These are phyloP conservation scores for Bucorvus abyssinicus DNA, from an alignment of 2,797 vertebrate species.

Conservation along the genomic window DNA sequence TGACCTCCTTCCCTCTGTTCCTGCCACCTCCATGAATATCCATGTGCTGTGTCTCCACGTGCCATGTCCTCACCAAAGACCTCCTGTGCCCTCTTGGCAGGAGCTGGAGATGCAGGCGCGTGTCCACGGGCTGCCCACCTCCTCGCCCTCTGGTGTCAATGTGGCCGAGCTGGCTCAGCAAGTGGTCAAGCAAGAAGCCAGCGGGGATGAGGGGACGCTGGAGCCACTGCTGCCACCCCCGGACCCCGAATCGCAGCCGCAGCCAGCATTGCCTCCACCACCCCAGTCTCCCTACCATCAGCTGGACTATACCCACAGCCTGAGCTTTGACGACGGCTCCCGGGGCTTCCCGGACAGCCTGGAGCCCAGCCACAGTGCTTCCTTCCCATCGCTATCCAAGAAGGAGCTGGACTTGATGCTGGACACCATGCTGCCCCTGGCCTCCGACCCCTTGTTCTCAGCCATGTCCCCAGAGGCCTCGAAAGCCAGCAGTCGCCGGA, in stretches of 20 bases:
- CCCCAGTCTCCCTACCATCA: slow-evolving; percentile 83
- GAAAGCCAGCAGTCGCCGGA: slow-evolving; percentile 93
- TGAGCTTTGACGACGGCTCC: slow-evolving; percentile 85
- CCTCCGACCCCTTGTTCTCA: slow-evolving; percentile 91
- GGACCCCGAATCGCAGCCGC: slow-evolving; percentile 52
- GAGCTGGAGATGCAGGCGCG: slow-evolving; percentile 97
- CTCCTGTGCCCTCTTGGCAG: slow-evolving; percentile 68
- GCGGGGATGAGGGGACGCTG: slow-evolving; percentile 78
- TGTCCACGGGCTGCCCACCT: slow-evolving; percentile 87
- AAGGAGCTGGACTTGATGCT: slow-evolving; percentile 93
- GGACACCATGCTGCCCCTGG: slow-evolving; percentile 89
- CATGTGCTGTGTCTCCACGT: fast-evolving
- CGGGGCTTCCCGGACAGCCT: slow-evolving; percentile 83
- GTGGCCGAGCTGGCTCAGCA: slow-evolving; percentile 81
- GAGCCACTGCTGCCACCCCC: slow-evolving; percentile 71
- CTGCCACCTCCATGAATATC: not conserved
- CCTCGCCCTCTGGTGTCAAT: slow-evolving; percentile 86
- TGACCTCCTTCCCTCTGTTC: not conserved
- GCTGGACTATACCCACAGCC: slow-evolving; percentile 88
- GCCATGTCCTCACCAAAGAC: not conserved
- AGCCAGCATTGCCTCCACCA: slow-evolving; percentile 60
- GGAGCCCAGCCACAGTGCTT: slow-evolving; percentile 81
- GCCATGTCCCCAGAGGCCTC: slow-evolving; percentile 94
- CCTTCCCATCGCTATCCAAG: slow-evolving; percentile 81
- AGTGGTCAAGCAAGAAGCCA: slow-evolving; percentile 89